These are phyloP conservation scores for Clitarchus hookeri DNA, from an alignment of 2,888 invertebrate genomes.

Conservation along the genomic window DNA sequence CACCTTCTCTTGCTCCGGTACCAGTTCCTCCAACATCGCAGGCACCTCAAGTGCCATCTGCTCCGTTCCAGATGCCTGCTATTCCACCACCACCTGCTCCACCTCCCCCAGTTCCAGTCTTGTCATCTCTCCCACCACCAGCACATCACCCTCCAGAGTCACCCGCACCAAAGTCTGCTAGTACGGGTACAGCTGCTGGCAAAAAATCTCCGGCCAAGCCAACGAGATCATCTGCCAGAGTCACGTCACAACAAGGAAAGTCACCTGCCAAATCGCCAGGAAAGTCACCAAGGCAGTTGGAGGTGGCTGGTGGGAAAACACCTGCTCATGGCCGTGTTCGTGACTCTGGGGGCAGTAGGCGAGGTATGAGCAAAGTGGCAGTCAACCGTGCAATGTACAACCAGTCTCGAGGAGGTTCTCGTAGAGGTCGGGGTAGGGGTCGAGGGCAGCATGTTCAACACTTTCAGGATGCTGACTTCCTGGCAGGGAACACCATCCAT, in stretches of 20 bases:
- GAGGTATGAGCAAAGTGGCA: slow-evolving; percentile 32
- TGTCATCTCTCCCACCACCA: slow-evolving; percentile 41
- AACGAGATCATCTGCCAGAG: slow-evolving; percentile 63
- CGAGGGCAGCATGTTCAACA: slow-evolving; percentile 47
- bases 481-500: slow-evolving; percentile 63
- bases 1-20: slow-evolving; percentile 42
- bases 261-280: slow-evolving; percentile 72
- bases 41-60: slow-evolving; percentile 36
- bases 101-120: slow-evolving; percentile 42
- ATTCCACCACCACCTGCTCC: slow-evolving; percentile 36
- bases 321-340: slow-evolving; percentile 53
- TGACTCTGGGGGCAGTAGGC: slow-evolving; percentile 29
- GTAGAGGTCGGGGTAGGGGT: slow-evolving; percentile 57
- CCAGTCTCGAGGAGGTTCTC: slow-evolving; percentile 55
- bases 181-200: slow-evolving; percentile 30
- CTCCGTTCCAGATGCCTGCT: slow-evolving; percentile 52
- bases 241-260: slow-evolving; percentile 61
- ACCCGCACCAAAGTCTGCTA: slow-evolving; percentile 33
- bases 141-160: slow-evolving; percentile 35
- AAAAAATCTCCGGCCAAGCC: slow-evolving; percentile 44
- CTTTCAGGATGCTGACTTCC: slow-evolving; percentile 44
- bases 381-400: slow-evolving; percentile 36
- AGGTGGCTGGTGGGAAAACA: slow-evolving; percentile 47
- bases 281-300: slow-evolving; percentile 62
- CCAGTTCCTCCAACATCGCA: slow-evolving; percentile 32